These are phyloP conservation scores for Trididemnum clinides DNA, from an alignment of 23 tunicate genomes.

Conservation along the genomic window DNA sequence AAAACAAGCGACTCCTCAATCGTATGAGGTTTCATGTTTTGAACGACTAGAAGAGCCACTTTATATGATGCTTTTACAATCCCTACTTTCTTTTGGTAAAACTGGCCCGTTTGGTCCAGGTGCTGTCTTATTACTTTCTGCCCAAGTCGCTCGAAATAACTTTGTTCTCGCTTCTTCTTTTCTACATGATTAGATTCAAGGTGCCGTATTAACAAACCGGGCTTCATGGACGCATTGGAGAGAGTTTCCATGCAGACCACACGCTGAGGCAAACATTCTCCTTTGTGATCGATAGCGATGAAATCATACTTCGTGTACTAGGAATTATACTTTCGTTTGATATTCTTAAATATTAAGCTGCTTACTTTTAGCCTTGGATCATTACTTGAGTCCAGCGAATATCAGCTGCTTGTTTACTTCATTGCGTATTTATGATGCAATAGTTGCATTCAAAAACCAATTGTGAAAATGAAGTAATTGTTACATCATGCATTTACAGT, in stretches of 20 bases:
- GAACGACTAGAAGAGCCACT: conserved; percentile 42
- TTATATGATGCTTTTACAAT: conserved; percentile 41
- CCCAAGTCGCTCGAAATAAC: conserved; percentile 46
- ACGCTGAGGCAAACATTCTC: conserved; percentile 31
- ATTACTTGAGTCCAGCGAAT: too few species aligned
- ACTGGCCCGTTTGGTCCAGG: conserved; percentile 48
- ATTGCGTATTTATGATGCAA: too few species aligned
- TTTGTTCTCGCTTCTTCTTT: conserved; percentile 52
- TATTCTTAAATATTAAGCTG: neutral
- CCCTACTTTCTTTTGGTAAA: conserved; percentile 47
- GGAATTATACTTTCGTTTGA: conserved; percentile 25
- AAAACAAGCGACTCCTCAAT: conserved; percentile 34
- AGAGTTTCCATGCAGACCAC: conserved; percentile 48
- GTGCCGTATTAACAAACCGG: too few species aligned
- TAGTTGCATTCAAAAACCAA: too few species aligned
- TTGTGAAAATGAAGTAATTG: too few species aligned
- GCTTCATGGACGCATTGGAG: too few species aligned
- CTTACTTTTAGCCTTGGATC: too few species aligned
- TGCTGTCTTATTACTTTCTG: conserved; percentile 44
- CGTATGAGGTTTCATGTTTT: conserved; percentile 46
- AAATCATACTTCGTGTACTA: conserved; percentile 10
- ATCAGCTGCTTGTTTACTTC: too few species aligned
- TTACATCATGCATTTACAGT: too few species aligned
- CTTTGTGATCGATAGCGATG: conserved; percentile 24
- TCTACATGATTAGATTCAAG: conserved; percentile 56